These are phyloP conservation scores for Cancer borealis DNA, from an alignment of 2,888 invertebrate genomes.

Conservation along the genomic window DNA sequence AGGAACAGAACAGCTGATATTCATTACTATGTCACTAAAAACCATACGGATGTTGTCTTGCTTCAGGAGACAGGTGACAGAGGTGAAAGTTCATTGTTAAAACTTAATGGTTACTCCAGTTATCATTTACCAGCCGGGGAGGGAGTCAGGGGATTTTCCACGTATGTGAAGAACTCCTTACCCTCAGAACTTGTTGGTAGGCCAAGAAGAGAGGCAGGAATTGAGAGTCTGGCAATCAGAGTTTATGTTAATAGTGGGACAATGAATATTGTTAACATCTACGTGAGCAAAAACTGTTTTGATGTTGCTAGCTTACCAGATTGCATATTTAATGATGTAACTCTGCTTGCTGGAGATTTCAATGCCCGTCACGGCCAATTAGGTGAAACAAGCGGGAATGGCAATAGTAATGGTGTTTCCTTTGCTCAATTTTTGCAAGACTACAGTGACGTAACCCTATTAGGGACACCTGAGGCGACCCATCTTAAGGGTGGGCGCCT, in stretches of 20 bases:
- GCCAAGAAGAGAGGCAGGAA: not conserved
- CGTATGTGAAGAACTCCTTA: not conserved
- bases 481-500: not conserved
- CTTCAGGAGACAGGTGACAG: conserved; percentile 23
- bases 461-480: not conserved
- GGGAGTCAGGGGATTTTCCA: not conserved
- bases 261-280: not conserved
- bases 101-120: not conserved
- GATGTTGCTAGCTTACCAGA: not conserved
- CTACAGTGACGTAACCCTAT: not conserved
- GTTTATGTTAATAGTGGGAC: not conserved
- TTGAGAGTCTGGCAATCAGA: not conserved
- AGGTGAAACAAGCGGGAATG: not conserved
- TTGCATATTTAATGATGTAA: not conserved
- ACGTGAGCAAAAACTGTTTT: not conserved
- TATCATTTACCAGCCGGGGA: not conserved
- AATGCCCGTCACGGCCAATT: not conserved
- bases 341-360: not conserved
- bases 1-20: too few relatives aligned
- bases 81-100: not conserved
- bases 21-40: too few relatives aligned
- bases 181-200: not conserved
- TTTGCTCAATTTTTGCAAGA: not conserved
- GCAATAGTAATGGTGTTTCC: not conserved
- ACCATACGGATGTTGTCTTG: not conserved